These are phyloP conservation scores for Eolophus roseicapilla DNA, from an alignment of 2,113 vertebrate genomes.

Conservation along the genomic window DNA sequence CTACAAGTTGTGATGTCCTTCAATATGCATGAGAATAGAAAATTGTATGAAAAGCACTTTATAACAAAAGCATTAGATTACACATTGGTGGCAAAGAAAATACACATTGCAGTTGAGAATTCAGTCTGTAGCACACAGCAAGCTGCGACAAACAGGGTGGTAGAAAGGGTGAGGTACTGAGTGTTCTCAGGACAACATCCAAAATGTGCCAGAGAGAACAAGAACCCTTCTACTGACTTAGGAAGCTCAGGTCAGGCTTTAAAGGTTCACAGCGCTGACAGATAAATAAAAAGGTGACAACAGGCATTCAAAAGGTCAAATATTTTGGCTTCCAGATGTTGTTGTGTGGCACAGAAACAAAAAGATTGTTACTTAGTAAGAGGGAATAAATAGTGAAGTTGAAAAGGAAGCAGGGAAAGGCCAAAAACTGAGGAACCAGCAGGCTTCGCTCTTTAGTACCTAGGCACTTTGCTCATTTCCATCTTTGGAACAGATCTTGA, in stretches of 20 bases:
- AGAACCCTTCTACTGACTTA: neutral
- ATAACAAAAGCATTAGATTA: neutral
- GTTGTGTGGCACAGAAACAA: neutral
- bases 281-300: neutral
- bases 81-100: neutral
- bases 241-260: neutral
- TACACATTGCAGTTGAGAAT: fast-evolving
- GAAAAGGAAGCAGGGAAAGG: neutral
- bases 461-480: neutral
- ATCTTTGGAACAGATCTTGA: neutral
- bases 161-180: neutral
- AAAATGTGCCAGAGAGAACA: neutral
- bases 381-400: neutral
- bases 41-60: neutral
- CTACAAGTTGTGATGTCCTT: neutral
- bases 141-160: neutral
- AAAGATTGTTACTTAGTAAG: neutral
- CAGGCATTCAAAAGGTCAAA: constrained; percentile 45
- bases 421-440: neutral
- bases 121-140: neutral
- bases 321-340: constrained; percentile 41
- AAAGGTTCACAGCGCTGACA: neutral
- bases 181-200: neutral
- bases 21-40: neutral
- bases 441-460: neutral